Evolutionary conservation across 2,888 invertebrate genomes (phyloP).

Genomic region (Temnothorax unifasciatus): DNA sequence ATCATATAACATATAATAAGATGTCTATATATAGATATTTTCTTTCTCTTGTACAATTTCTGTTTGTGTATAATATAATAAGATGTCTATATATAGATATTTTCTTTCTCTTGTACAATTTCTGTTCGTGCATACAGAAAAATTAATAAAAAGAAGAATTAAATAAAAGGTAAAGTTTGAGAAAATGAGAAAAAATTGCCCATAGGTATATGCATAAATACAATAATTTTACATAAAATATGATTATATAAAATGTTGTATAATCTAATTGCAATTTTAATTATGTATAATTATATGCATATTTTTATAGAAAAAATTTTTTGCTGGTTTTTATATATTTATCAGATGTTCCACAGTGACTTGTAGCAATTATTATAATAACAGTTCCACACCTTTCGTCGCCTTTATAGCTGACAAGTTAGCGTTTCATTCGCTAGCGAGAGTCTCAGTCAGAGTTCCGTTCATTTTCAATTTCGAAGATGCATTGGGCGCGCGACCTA

Average conservation of each 20-base stretch:
- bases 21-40: neutral
- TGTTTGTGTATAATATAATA: neutral
- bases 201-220: neutral
- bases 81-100: neutral
- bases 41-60: neutral
- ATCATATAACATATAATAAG: neutral
- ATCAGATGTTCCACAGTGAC: neutral
- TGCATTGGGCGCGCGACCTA: slow-evolving; percentile 22
- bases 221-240: neutral
- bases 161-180: neutral
- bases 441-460: neutral
- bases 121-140: neutral
- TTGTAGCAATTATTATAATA: neutral
- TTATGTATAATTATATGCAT: neutral
- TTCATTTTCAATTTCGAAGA: slow-evolving; percentile 54
- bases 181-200: neutral
- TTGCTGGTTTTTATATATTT: neutral
- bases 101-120: neutral
- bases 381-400: neutral
- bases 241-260: neutral
- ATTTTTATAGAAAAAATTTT: neutral
- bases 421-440: neutral
- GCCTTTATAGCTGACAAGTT: neutral
- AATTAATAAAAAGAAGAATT: neutral
- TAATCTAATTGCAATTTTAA: neutral